phyloP scores from a whole-genome alignment of 2,797 vertebrate species.

The Etheostoma perlongum region DNA sequence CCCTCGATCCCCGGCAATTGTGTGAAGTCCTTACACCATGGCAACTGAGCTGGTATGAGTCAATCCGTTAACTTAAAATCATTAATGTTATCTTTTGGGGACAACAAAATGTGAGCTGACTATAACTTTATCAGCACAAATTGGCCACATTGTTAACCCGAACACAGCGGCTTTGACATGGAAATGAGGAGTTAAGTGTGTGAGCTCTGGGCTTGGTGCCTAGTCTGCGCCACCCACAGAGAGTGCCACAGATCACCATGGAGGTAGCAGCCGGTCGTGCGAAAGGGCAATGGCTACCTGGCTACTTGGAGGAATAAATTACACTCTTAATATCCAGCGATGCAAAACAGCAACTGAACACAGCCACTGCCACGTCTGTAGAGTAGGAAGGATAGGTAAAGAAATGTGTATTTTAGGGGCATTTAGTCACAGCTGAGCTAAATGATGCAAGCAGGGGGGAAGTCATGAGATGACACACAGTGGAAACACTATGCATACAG shows the following conservation, averaged over 20 bases:
- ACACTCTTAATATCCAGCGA: constrained; percentile 44
- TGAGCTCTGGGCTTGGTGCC: constrained; percentile 84
- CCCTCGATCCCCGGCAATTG: constrained; percentile 65
- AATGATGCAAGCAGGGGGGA: constrained; percentile 23
- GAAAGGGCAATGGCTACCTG: constrained; percentile 81
- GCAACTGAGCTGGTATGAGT: constrained; percentile 84
- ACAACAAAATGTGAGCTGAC: constrained; percentile 78
- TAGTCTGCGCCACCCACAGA: constrained; percentile 83
- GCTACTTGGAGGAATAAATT: constrained; percentile 74
- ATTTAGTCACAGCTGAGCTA: constrained; percentile 42
- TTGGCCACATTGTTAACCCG: constrained; percentile 83
- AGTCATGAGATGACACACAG: constrained; percentile 19
- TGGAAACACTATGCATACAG: constrained; percentile 59
- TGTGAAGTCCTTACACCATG: constrained; percentile 77
- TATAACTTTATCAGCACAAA: constrained; percentile 88
- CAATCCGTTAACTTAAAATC: constrained; percentile 82
- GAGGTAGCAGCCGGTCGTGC: constrained; percentile 79
- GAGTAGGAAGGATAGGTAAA: not conserved
- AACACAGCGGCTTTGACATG: constrained; percentile 85
- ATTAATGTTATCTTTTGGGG: constrained; percentile 82
- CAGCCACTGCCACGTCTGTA: not conserved
- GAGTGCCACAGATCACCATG: constrained; percentile 82
- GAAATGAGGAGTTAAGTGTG: constrained; percentile 87
- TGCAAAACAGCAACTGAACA: constrained; percentile 34
- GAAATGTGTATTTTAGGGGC: constrained; percentile 30